Percentiles rank a stretch among this genome's conserved stretches.
These are phyloP conservation scores for Cnemophilus loriae DNA, from an alignment of 2,113 vertebrate species.

Conservation along the genomic window DNA sequence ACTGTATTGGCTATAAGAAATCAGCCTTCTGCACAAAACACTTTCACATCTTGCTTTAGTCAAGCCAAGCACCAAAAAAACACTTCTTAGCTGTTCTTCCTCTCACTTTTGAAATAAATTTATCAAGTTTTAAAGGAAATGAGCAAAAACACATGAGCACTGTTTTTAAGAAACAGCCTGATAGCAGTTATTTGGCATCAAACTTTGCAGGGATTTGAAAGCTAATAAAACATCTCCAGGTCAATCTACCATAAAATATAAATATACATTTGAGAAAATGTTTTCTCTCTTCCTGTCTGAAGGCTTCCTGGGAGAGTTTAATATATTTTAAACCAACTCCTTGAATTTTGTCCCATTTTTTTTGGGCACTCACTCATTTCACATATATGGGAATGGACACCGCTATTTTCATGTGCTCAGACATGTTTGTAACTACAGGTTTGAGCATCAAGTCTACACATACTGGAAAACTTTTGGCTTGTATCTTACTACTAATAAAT, in stretches of 20 bases:
- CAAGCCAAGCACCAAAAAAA: background rate
- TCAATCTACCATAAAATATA: background rate
- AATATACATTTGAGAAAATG: background rate
- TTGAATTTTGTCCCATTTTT: background rate
- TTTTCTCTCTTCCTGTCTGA: background rate
- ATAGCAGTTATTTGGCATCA: background rate
- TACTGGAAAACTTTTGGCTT: background rate
- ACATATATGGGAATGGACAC: background rate
- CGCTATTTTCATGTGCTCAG: background rate
- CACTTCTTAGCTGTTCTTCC: background rate
- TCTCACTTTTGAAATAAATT: background rate
- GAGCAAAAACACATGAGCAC: background rate
- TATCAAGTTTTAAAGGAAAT: background rate
- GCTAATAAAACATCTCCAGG: background rate
- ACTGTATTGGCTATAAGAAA: background rate
- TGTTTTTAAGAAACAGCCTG: background rate
- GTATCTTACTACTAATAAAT: background rate
- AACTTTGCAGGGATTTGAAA: background rate
- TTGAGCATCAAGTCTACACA: background rate
- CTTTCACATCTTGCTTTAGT: background rate
- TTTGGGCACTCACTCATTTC: background rate
- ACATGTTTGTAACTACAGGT: background rate
- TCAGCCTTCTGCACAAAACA: background rate
- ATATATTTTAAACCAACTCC: background rate
- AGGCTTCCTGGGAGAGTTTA: background rate